Percentiles rank a stretch among this genome's conserved stretches.
Conservation (phyloP, 2,888 invertebrate genomes). For the Acanthococcus lagerstroemiae region DNA sequence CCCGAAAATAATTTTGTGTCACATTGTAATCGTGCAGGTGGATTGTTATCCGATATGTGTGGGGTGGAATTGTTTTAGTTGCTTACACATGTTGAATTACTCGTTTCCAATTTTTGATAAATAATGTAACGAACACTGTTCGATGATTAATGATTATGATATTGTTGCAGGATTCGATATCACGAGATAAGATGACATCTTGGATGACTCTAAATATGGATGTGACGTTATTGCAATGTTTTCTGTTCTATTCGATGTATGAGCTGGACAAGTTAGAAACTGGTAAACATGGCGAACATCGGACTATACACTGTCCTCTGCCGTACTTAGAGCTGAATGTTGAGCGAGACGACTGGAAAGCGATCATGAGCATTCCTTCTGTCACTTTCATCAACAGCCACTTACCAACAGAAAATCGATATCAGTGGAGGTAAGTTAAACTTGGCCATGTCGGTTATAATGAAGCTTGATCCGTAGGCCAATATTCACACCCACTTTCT, state of each 20-base stretch:
- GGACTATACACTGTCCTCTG: conserved; percentile 14
- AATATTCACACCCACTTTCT: too few relatives aligned
- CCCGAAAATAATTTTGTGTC: too few relatives aligned
- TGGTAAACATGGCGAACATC: conserved; percentile 17
- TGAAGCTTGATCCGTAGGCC: too few relatives aligned
- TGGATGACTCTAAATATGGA: conserved; percentile 23
- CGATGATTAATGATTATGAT: too few relatives aligned
- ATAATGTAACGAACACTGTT: too few relatives aligned
- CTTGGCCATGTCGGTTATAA: too few relatives aligned
- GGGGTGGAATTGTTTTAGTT: too few relatives aligned
- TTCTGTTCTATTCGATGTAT: conserved; percentile 17
- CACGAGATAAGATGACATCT: conserved; percentile 13
- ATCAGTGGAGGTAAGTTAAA: conserved; percentile 63
- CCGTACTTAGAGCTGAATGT: conserved; percentile 11
- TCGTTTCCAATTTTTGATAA: too few relatives aligned
- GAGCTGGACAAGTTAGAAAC: conserved; percentile 21
- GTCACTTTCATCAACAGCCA: conserved; percentile 39
- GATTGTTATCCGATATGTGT: too few relatives aligned
- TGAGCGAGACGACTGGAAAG: conserved; percentile 21
- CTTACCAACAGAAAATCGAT: conserved; percentile 61
- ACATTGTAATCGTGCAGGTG: too few relatives aligned
- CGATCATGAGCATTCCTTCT: conserved; percentile 31
- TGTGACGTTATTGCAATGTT: conserved; percentile 11
- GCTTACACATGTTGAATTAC: too few relatives aligned
- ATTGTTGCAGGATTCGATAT: conserved; percentile 14